Evolutionary conservation across 2,113 vertebrate genomes (phyloP), one percentile per base, ranked within the genome.

Genomic region (Aptenodytes patagonicus): DNA sequence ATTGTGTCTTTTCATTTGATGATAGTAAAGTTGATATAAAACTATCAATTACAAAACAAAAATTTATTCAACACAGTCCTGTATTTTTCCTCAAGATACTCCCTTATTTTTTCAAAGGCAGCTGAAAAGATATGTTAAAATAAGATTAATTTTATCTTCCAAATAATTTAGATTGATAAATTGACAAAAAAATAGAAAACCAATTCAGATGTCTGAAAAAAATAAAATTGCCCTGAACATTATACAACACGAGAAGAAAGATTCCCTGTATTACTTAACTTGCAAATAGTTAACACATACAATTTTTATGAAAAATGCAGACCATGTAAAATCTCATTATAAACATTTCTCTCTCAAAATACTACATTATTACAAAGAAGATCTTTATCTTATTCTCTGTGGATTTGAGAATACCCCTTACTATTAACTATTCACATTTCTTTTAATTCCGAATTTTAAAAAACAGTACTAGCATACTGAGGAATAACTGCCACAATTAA

Each of bases 201-300:
- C 10, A 77, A 85, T 87, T 83, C 72, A 46, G 16, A 71, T 64
- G 24, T 86, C 90, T 97, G 69, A 78, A 89, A 97, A 93, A 82
- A 83, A 65, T 5, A 60, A 55, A 83, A 64, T 17, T 70, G 12
- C 11, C 19, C 51, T 83, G 64, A 69, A 60, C 17, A 73, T 55
- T 65, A 76, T 18, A 34, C 40, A 83, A 76, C 32, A 69, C 1
- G 2, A 83, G n/a, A 94, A 58, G 34, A 90, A 93, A 89, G 55
- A 85, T 83, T 76, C 31, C 9, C 54, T 81, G 21, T 66, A 36
- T 83, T 66, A 75, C 26, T 93, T 83, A 89, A 76, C n/a, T 92
- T 92, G 26, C 26, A 86, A 91, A 79, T 36, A 89, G 46, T 87
- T 70, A 84, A 90, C 7, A 81, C 7, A 83, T 11, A 40, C 1